Base-by-base conservation (phyloP, 2,113 vertebrate genomes). In the Indicator indicator region DNA sequence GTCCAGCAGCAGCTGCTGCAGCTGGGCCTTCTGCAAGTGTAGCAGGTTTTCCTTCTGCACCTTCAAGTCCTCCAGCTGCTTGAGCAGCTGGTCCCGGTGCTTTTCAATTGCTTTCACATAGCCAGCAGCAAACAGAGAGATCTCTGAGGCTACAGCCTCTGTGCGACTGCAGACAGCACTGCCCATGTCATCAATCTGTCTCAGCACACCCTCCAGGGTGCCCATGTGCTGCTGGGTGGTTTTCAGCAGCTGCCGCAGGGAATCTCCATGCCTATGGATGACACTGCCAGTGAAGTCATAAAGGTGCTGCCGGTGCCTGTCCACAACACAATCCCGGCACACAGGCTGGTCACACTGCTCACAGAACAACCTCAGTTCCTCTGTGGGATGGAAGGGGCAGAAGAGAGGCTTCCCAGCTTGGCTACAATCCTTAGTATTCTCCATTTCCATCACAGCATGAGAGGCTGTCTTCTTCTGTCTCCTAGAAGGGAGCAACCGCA, bases 351-450 rank as follows among this genome's bases (percentile, higher is more conserved):
- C 98, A 8, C 99, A 99, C 58, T 97, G 96, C 97, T 98, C 98
- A 2, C 99, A 99, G 97, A 99, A 99, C 88, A 99, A 98, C 20
- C 97, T 96, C 16, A 99, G 97, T 95, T 99, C 98, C 97, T 99
- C 98, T 0, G 97, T 95, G 0, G 98, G 98, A 91, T 99, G 99
- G 19, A 97, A 74, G 21, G 96, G 83, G 94, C 99, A 99, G 86
- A 98, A 96, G 38, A 98, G 96, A 33, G 98, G 98, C 19, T 98
- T 98, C 70, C 96, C 86, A 0, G 98, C 74, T 6, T 89, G 97
- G 48, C 97, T 98, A 52, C 96, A 94, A 13, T 97, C 95, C 92
- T 97, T 98, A 82, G 98, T 90, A 70, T 98, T 98, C 93, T 97
- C 97, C 40, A 99, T 89, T 38, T 96, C 94, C 32, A 95, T 97